A percentile compares a stretch with the other conserved stretches of the same genome.
Evolutionary conservation across 2,888 invertebrate genomes (phyloP).

Genomic region (Perizoma flavofasciatum): DNA sequence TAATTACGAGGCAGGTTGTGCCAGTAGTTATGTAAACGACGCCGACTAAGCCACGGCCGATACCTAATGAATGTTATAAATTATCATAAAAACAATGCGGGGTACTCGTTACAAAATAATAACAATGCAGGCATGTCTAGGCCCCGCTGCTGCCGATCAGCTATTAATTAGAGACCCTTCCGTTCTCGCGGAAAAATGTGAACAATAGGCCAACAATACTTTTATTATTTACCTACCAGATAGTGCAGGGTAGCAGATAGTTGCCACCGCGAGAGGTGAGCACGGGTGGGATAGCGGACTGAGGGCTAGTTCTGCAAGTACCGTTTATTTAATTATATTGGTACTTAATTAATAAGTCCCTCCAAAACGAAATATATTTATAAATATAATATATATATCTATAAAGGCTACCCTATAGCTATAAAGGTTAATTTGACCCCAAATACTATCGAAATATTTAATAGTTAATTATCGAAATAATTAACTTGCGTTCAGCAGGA

Average conservation of each 20-base stretch:
- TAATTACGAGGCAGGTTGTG: conserved; percentile 1
- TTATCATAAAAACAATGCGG: conserved; percentile 48
- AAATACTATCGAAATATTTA: too few species aligned
- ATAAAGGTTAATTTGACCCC: too few species aligned
- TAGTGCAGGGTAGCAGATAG: conserved; percentile 53
- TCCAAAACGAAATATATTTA: too few species aligned
- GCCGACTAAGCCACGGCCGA: conserved; percentile 19
- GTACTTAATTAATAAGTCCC: too few species aligned
- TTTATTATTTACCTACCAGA: conserved; percentile 50
- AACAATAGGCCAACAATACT: conserved; percentile 56
- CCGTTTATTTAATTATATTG: too few species aligned
- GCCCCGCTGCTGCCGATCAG: conserved; percentile 42
- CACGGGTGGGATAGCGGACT: too few species aligned
- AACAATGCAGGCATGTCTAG: conserved; percentile 54
- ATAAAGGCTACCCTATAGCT: too few species aligned
- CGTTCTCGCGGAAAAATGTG: conserved; percentile 54
- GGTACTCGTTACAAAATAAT: conserved; percentile 51
- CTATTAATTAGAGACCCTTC: conserved; percentile 52
- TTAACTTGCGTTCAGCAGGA: too few species aligned
- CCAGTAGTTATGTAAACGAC: conserved; percentile 26
- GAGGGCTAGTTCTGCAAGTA: too few species aligned
- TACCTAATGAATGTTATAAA: conserved; percentile 14
- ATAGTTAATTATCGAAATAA: too few species aligned
- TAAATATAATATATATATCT: too few species aligned
- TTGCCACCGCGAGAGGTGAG: too few species aligned